Evolutionary conservation across 2,888 invertebrate species (phyloP).

Genomic region (Isoperla grammatica): DNA sequence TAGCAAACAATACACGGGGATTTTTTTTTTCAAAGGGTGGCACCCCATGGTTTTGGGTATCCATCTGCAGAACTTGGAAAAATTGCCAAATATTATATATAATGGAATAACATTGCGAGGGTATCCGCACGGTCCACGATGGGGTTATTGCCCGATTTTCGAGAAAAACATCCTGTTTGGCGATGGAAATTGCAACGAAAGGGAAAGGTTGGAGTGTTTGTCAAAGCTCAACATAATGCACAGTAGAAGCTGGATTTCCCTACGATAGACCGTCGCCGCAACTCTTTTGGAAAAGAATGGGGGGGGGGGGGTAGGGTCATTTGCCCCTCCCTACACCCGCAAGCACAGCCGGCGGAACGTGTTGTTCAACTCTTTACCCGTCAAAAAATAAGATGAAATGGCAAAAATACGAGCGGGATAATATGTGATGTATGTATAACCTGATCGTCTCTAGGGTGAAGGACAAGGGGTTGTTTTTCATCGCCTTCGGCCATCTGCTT

Average conservation of each 20-base stretch:
- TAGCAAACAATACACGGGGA: no score
- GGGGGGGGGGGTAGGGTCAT: no score
- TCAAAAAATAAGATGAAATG: neutral
- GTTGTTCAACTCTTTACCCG: neutral
- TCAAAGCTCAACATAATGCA: neutral
- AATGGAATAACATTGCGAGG: neutral
- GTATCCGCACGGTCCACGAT: neutral
- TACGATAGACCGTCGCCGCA: neutral
- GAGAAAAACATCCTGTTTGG: constrained; percentile 13
- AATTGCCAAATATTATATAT: neutral
- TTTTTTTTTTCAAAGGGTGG: no score
- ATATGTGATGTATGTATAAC: no score
- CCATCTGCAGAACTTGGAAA: neutral
- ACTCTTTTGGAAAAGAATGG: no score
- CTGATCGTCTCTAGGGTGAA: neutral
- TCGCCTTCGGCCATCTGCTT: neutral
- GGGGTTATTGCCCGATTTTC: constrained; percentile 6
- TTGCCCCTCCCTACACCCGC: neutral
- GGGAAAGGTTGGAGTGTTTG: constrained; percentile 2
- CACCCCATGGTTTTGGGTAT: no score
- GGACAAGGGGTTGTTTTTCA: neutral
- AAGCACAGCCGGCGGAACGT: neutral
- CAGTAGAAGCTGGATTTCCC: no score
- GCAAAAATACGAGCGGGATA: neutral
- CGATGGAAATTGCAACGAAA: neutral